These are phyloP conservation scores for Stenopsyche tienmushanensis DNA, from an alignment of 1,140 invertebrate genomes.

Conservation along the genomic window DNA sequence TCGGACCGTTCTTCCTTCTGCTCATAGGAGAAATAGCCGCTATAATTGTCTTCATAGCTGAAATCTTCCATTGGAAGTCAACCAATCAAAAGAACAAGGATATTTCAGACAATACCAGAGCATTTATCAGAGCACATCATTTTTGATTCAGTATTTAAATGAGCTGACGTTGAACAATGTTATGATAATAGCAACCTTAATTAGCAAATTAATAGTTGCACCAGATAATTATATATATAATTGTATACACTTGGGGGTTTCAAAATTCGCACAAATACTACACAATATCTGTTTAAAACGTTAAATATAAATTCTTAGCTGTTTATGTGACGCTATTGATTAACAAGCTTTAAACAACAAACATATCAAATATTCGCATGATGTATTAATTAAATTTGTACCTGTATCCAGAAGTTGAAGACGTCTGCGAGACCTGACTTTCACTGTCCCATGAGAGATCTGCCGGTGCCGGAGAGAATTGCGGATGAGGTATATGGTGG, in stretches of 20 bases:
- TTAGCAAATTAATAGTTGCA: too few relatives aligned
- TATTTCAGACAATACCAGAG: too few relatives aligned
- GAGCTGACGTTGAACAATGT: constrained; percentile 37
- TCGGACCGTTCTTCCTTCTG: constrained; percentile 31
- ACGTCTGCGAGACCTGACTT: constrained; percentile 67
- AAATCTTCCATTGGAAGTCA: constrained; percentile 7
- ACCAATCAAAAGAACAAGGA: not conserved
- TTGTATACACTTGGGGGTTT: too few relatives aligned
- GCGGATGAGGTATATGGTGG: constrained; percentile 44
- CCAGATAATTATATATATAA: too few relatives aligned
- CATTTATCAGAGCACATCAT: too few relatives aligned
- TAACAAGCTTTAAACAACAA: too few relatives aligned
- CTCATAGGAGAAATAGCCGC: constrained; percentile 24
- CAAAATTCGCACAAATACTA: too few relatives aligned
- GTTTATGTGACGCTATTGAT: too few relatives aligned
- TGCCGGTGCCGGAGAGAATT: constrained; percentile 47
- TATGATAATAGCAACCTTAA: constrained; percentile 22
- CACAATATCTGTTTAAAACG: too few relatives aligned
- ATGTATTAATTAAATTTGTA: constrained; percentile 16
- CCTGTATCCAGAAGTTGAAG: constrained; percentile 79
- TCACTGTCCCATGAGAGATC: constrained; percentile 79
- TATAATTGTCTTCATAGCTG: constrained; percentile 25
- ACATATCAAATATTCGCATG: too few relatives aligned
- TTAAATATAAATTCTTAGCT: too few relatives aligned
- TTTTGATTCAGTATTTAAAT: not conserved